Evolutionary conservation across 2,797 vertebrate genomes (phyloP).

Genomic region (Bothrops alternatus): DNA sequence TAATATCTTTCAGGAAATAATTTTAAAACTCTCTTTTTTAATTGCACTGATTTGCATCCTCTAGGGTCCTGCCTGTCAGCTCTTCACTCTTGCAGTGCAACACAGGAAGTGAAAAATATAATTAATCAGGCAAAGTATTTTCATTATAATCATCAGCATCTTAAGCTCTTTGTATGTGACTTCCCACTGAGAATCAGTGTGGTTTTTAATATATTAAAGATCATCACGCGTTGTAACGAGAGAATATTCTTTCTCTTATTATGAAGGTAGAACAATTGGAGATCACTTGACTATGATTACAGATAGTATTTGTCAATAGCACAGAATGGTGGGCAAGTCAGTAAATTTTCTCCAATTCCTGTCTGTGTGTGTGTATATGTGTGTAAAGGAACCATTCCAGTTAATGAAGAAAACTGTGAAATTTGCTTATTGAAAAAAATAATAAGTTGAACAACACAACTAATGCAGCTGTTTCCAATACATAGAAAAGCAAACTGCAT

Average conservation of each 20-base stretch:
- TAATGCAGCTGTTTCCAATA: not conserved
- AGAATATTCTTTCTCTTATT: not conserved
- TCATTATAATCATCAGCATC: constrained; percentile 20
- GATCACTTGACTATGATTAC: not conserved
- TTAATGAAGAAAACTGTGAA: not conserved
- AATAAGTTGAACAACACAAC: not conserved
- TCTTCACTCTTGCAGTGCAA: constrained; percentile 16
- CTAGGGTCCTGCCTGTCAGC: not conserved
- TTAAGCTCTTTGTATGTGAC: constrained; percentile 10
- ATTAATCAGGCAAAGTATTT: constrained; percentile 22
- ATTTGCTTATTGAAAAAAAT: not conserved
- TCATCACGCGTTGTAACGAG: not conserved
- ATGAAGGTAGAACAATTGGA: not conserved
- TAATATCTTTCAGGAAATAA: not conserved
- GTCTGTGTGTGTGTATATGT: not conserved
- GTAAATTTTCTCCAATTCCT: not conserved
- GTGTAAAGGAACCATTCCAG: not conserved
- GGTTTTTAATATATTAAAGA: constrained; percentile 13
- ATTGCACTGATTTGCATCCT: constrained; percentile 6
- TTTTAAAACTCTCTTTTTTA: not conserved
- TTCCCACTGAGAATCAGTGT: constrained; percentile 10
- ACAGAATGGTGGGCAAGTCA: not conserved
- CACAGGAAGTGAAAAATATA: constrained; percentile 13
- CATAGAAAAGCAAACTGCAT: not conserved
- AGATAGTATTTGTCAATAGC: not conserved